Base-by-base conservation (phyloP, 2,113 vertebrate species). In the Planiliza haematocheilus region DNA sequence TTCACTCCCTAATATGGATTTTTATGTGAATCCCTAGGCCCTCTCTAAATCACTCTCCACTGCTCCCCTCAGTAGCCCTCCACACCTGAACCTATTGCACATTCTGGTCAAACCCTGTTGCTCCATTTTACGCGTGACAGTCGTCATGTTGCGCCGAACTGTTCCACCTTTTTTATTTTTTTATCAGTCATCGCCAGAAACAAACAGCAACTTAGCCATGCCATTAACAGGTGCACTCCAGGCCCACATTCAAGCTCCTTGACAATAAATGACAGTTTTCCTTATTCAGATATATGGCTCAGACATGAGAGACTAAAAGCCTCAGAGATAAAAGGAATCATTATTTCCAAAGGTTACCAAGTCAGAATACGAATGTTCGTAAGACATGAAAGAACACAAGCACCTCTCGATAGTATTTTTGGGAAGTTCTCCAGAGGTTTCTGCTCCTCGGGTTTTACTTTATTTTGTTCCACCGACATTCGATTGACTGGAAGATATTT, bases 51-150 rank as follows among this genome's bases (percentile, higher is more conserved):
- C 45, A 30, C 70, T 68, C 62, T 49, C 16, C 66, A 49, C 20
- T 10, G 55, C 37, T 67, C 59, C 34, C 46, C 53, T 36, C 38
- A 36, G 8, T 17, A 46, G 8, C 51, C 42, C 50, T 18, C 66
- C 11, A 48, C 42, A 17, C 30, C 59, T 14, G 20, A 30, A 21
- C 16, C 48, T 43, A 46, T 55, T 74, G 60, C 53, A 55, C 42
- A 73, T 77, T 81, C 70, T 56, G 63, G 65, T 82, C 74, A 67
- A 71, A 76, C 56, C 45, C 36, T 41, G 24, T 37, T 38, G 38
- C 68, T 84, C 70, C 84, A 75, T 84, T 85, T 86, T 79, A 75
- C 53, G 82, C 70, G 60, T 56, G 71, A 77, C 75, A 45, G 67
- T 76, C 51, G 51, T 81, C 73, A 59, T 21, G 64, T 43, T 30